Base-by-base conservation (phyloP, 2,113 vertebrate genomes). In the Macrotus californicus region DNA sequence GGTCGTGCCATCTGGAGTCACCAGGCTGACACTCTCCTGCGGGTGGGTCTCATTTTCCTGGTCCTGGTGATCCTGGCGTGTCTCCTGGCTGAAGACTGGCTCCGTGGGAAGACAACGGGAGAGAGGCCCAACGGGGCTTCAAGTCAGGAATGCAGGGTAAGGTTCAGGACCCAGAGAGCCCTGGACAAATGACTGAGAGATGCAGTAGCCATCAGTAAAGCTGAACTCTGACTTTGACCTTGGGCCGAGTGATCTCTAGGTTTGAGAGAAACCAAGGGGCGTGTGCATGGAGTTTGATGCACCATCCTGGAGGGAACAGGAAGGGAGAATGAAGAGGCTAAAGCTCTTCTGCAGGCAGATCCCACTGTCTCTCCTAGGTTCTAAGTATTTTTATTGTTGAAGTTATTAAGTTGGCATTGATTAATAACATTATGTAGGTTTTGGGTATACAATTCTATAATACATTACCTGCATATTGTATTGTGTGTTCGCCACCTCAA, bases 11-110 rank as follows among this genome's bases (percentile, higher is more conserved):
- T 80, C 66, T 52, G 94, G 95, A 34, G 67, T 19, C 56, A 76
- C 39, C 46, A 10, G 0, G 6, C 75, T 6, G 81, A 95, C 39
- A 97, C 97, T 14, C 67, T 97, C 41, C 13, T 95, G 9, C 91
- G 67, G 41, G 52, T 96, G 0, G 48, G 86, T 46, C 77, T 97
- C 72, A 67, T 72, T 24, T 18, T 72, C 41, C 61, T 96, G 64
- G 64, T 94, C 48, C 85, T 97, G n/a, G 10, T 91, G 91, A 73
- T 69, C 15, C 34, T 96, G 0, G 24, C 29, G 21, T n/a, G 67
- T 36, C 12, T 97, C 34, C 73, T 97, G 82, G 24, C 12, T 34
- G 73, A 88, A 73, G 77, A 82, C 5, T n/a, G 91, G 72, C 34
- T 93, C 39, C 6, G 31, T 26, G 90, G 82, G 61, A 94, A 48